A percentile compares a stretch with the other conserved stretches of the same genome.
Conservation (phyloP, 2,888 invertebrate species). For the Deladenus siricidicola region DNA sequence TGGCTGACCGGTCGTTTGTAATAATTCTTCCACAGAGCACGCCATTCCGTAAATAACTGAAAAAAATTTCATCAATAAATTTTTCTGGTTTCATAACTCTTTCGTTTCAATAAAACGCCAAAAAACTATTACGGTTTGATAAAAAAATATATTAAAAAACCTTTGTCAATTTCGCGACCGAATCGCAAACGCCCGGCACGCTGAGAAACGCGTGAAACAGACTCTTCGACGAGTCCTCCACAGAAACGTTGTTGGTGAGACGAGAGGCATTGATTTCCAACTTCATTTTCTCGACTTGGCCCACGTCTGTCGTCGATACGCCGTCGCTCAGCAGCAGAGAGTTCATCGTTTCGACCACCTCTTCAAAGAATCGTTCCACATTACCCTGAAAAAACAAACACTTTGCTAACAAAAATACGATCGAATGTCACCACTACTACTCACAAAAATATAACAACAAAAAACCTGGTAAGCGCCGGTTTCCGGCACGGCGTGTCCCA, state of each 20-base stretch:
- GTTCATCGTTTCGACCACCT: conserved; percentile 4
- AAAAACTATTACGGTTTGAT: too few species aligned
- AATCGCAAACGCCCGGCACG: conserved; percentile 1
- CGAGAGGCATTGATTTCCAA: conserved; percentile 50
- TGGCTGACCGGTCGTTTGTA: conserved; percentile 28
- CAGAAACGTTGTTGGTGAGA: conserved; percentile 44
- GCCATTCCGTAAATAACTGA: conserved; percentile 33
- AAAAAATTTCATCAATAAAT: conserved; percentile 11
- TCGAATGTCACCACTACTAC: too few species aligned
- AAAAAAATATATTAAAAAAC: too few species aligned
- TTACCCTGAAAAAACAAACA: neutral
- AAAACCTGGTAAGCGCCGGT: neutral
- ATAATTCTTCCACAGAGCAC: conserved; percentile 37
- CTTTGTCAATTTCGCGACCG: conserved; percentile 5
- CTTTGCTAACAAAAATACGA: neutral
- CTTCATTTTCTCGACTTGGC: conserved; percentile 32
- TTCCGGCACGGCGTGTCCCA: too few species aligned
- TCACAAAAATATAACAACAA: neutral
- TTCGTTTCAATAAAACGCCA: too few species aligned
- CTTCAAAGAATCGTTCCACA: neutral
- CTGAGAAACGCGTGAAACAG: conserved; percentile 8
- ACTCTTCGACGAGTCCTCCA: conserved; percentile 24
- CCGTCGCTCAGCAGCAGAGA: neutral
- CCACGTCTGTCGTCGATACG: neutral
- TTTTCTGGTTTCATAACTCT: too few species aligned